phyloP scores from a whole-genome alignment of 2,113 vertebrate genomes.

The Anseranas semipalmata region DNA sequence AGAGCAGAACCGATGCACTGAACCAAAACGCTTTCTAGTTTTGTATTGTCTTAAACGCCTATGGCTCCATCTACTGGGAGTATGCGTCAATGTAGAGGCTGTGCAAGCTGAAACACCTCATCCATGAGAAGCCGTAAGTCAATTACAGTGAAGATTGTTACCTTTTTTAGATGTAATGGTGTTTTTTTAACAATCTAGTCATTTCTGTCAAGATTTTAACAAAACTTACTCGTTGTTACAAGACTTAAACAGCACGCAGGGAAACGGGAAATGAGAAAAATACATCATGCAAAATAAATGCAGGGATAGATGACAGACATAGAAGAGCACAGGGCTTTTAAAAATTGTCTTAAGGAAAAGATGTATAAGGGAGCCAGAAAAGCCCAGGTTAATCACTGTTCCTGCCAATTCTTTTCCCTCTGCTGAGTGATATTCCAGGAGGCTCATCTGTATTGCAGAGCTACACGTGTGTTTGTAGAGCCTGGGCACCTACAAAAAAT shows the following conservation, averaged over 20 bases:
- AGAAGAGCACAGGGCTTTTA: neutral
- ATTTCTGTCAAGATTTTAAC: neutral
- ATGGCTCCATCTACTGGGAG: constrained; percentile 1
- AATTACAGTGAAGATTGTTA: neutral
- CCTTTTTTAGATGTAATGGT: neutral
- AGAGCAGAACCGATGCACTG: neutral
- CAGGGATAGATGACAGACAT: neutral
- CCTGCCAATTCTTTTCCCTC: neutral
- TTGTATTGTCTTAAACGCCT: neutral
- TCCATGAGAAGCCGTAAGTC: neutral
- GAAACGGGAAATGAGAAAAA: neutral
- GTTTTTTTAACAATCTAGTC: neutral
- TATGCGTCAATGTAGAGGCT: neutral
- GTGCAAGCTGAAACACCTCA: neutral
- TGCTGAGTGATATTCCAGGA: neutral
- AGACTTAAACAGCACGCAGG: neutral
- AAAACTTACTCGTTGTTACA: neutral
- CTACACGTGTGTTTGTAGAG: neutral
- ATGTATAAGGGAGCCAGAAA: neutral
- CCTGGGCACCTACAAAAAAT: no score
- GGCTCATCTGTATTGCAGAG: neutral
- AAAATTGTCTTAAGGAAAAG: no score
- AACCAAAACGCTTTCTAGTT: neutral
- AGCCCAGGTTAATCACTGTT: neutral
- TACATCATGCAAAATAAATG: neutral